A percentile compares a stretch with the other conserved stretches of the same genome.
phyloP scores from a whole-genome alignment of 2,113 vertebrate species.

The Axis porcinus region DNA sequence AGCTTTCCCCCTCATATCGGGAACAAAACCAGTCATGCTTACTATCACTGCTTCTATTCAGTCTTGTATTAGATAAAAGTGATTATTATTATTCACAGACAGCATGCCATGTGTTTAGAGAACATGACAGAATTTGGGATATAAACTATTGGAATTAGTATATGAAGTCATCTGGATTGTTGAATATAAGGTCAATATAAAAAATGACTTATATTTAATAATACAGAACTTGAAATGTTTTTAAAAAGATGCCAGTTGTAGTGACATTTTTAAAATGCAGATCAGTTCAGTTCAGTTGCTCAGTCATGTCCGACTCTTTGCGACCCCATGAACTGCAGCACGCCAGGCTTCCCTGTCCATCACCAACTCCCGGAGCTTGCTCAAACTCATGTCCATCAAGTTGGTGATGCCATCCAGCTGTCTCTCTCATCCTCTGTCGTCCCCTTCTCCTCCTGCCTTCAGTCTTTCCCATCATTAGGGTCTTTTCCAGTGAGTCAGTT shows the following conservation, averaged over 20 bases:
- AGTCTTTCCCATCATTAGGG: neutral
- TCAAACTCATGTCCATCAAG: neutral
- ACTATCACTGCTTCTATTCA: neutral
- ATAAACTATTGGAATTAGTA: neutral
- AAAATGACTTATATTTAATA: neutral
- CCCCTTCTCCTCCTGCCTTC: neutral
- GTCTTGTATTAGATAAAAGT: neutral
- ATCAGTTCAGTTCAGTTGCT: neutral
- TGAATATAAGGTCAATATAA: neutral
- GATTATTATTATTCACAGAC: neutral
- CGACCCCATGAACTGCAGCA: neutral
- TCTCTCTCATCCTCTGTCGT: neutral
- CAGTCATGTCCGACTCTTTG: neutral
- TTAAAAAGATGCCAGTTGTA: neutral
- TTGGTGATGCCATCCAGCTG: neutral
- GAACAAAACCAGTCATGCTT: neutral
- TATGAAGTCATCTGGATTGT: neutral
- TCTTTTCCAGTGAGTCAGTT: neutral
- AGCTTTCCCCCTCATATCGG: neutral
- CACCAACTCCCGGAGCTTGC: neutral
- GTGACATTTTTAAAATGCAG: neutral
- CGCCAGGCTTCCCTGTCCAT: neutral
- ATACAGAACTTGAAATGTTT: neutral
- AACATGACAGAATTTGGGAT: neutral
- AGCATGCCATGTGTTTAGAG: neutral